A percentile compares a stretch with the other conserved stretches of the same genome.
These are phyloP conservation scores for Campylorhamphus procurvoides DNA, from an alignment of 2,113 vertebrate genomes.

Conservation along the genomic window DNA sequence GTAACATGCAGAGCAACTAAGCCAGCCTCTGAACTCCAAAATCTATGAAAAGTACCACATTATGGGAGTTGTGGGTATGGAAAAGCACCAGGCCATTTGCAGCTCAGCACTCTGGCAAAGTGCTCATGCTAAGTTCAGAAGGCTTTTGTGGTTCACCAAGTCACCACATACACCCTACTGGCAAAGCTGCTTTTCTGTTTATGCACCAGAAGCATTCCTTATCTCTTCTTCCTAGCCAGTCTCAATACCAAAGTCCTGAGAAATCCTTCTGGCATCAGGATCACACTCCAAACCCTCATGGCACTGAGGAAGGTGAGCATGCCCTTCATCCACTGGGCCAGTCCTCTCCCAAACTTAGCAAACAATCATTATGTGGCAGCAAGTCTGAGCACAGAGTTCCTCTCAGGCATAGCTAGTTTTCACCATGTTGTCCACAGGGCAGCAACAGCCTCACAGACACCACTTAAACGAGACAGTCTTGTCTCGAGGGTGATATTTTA, in stretches of 20 bases:
- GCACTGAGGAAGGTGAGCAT: neutral
- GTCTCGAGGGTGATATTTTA: neutral
- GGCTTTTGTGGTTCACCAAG: neutral
- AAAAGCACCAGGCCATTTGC: neutral
- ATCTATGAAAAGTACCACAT: neutral
- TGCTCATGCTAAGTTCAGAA: neutral
- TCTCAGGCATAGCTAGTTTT: neutral
- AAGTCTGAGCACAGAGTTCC: neutral
- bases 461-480: neutral
- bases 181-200: neutral
- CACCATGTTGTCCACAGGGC: neutral
- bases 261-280: neutral
- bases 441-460: neutral
- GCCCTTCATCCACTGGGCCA: neutral
- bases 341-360: neutral
- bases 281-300: neutral
- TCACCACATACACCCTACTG: rapidly evolving
- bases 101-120: neutral
- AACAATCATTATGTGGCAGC: neutral
- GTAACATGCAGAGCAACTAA: neutral
- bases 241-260: neutral
- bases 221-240: neutral
- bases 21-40: neutral
- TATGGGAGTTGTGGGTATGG: neutral
- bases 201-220: neutral